These are phyloP conservation scores for Choristoneura fumiferana DNA, from an alignment of 1,140 invertebrate genomes.

Conservation along the genomic window DNA sequence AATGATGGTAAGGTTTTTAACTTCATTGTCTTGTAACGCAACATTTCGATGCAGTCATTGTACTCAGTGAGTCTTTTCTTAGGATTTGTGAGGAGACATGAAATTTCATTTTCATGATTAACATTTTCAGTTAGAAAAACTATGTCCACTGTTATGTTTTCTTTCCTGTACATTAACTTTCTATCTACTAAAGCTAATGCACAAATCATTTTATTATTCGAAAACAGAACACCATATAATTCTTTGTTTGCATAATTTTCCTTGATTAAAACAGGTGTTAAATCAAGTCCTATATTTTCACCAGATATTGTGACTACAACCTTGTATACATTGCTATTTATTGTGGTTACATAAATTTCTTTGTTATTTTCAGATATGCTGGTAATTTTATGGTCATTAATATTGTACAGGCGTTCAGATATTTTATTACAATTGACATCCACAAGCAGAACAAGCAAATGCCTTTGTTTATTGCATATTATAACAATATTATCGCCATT, in stretches of 20 bases:
- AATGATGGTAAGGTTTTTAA: slow-evolving; percentile 45
- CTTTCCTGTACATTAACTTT: slow-evolving; percentile 46
- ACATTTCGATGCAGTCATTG: slow-evolving; percentile 57
- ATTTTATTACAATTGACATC: slow-evolving; percentile 42
- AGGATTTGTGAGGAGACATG: slow-evolving; percentile 45
- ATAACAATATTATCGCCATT: slow-evolving; percentile 42
- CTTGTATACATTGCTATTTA: slow-evolving; percentile 52
- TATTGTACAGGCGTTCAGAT: slow-evolving; percentile 41
- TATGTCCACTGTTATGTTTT: slow-evolving; percentile 39
- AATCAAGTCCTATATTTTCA: slow-evolving; percentile 30
- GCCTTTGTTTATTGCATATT: slow-evolving; percentile 55
- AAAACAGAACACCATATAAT: slow-evolving; percentile 41
- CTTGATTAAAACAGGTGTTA: slow-evolving; percentile 38
- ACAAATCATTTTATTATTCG: slow-evolving; percentile 41
- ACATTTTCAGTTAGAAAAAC: slow-evolving; percentile 34
- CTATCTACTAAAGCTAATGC: slow-evolving; percentile 40
- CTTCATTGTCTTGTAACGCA: slow-evolving; percentile 52
- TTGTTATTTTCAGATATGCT: slow-evolving; percentile 32
- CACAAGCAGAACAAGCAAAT: slow-evolving; percentile 51
- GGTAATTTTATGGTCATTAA: slow-evolving; percentile 60
- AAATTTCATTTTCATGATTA: slow-evolving; percentile 29
- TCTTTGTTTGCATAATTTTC: slow-evolving; percentile 41
- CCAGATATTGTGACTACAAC: slow-evolving; percentile 29
- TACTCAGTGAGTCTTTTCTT: slow-evolving; percentile 46
- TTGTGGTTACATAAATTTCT: slow-evolving; percentile 41